phyloP scores from a whole-genome alignment of 2,888 invertebrate genomes.

The Eueremaeus valkanovi region DNA sequence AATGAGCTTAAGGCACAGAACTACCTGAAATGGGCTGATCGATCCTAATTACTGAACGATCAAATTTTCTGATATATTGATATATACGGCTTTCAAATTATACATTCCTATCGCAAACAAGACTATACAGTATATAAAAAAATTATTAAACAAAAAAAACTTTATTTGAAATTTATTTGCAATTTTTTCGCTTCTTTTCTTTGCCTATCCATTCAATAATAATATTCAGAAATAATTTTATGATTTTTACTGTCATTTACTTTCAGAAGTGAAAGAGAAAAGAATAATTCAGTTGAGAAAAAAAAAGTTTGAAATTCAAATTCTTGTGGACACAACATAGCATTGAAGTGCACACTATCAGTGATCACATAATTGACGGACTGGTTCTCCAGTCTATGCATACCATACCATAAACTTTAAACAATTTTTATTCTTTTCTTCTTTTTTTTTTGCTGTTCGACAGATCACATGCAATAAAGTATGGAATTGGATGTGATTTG shows the following conservation, averaged over 20 bases:
- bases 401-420: background rate
- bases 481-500: background rate
- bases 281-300: background rate
- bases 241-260: slow-evolving; percentile 33
- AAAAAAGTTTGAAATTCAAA: background rate
- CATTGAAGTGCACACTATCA: background rate
- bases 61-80: slow-evolving; percentile 35
- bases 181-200: background rate
- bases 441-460: background rate
- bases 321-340: slow-evolving; percentile 20
- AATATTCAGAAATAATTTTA: slow-evolving; percentile 24
- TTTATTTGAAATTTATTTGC: slow-evolving; percentile 14
- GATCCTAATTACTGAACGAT: slow-evolving; percentile 34
- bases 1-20: slow-evolving; percentile 16
- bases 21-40: slow-evolving; percentile 16
- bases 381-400: slow-evolving; percentile 2
- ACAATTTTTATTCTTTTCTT: background rate
- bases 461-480: slow-evolving; percentile 25
- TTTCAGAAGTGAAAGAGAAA: background rate
- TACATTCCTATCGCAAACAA: slow-evolving; percentile 34
- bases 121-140: slow-evolving; percentile 9
- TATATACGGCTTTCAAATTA: slow-evolving; percentile 27
- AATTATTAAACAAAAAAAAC: background rate
- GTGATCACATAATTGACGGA: slow-evolving; percentile 1
- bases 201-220: slow-evolving; percentile 23